Conservation (phyloP, 2,888 invertebrate genomes). For the Meliscaeva auricollis region DNA sequence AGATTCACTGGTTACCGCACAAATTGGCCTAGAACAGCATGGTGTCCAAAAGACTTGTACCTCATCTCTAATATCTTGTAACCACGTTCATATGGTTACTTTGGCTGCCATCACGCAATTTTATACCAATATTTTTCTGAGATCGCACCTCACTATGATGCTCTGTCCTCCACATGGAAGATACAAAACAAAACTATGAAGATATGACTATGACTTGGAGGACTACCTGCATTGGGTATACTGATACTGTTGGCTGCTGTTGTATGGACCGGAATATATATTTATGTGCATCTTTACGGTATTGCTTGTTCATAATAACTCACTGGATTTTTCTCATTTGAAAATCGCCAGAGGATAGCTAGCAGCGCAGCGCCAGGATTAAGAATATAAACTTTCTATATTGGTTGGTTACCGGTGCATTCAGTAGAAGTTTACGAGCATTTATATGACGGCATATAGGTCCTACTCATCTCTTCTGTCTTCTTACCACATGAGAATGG, state of each 20-base stretch:
- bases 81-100: constrained; percentile 1
- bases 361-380: neutral
- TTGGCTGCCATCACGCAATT: constrained; percentile 20
- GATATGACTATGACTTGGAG: too few species aligned
- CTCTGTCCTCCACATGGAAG: constrained; percentile 4
- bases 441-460: neutral
- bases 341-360: neutral
- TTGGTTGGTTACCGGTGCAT: neutral
- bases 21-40: constrained; percentile 16
- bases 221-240: constrained; percentile 5
- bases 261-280: neutral
- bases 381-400: neutral
- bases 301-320: constrained; percentile 18
- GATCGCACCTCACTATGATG: neutral
- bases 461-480: neutral
- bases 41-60: neutral
- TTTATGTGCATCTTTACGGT: constrained; percentile 29
- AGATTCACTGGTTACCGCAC: constrained; percentile 14
- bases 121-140: neutral
- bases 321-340: constrained; percentile 13
- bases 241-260: neutral
- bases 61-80: constrained; percentile 23
- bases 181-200: neutral
- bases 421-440: neutral
- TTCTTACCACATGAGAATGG: constrained; percentile 22